Percentiles rank a stretch among this genome's conserved stretches.
phyloP scores from a whole-genome alignment of 2,797 vertebrate species.

The Takifugu rubripes region DNA sequence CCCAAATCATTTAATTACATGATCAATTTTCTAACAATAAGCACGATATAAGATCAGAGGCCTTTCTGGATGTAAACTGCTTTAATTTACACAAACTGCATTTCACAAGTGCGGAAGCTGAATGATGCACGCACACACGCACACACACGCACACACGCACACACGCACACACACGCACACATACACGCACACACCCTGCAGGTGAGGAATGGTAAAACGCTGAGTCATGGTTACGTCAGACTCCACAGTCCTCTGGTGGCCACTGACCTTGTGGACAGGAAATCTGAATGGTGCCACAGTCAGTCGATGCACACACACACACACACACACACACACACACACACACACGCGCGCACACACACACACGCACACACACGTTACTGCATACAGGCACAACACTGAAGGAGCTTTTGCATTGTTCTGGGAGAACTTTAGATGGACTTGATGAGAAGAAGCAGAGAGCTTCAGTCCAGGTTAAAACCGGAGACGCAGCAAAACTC shows the following conservation, averaged over 20 bases:
- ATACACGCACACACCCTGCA: not conserved
- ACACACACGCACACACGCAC: conserved; percentile 6
- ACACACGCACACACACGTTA: conserved; percentile 28
- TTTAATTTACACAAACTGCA: conserved; percentile 47
- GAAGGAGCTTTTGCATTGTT: conserved; percentile 29
- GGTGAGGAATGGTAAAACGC: too few relatives aligned
- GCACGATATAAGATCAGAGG: not conserved
- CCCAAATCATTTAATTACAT: too few relatives aligned
- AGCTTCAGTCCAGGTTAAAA: conserved; percentile 33
- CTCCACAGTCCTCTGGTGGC: conserved; percentile 8
- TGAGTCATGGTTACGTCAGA: too few relatives aligned
- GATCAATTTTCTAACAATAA: not conserved
- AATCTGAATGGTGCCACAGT: conserved; percentile 77
- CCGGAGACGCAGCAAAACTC: conserved; percentile 23
- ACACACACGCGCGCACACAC: too few relatives aligned
- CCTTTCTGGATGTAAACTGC: conserved; percentile 5
- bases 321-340: too few relatives aligned
- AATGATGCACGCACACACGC: conserved; percentile 15
- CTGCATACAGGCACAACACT: conserved; percentile 74
- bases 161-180: conserved; percentile 12
- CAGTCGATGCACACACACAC: conserved; percentile 20
- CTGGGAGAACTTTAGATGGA: not conserved
- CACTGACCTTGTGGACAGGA: conserved; percentile 18
- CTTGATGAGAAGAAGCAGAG: conserved; percentile 14
- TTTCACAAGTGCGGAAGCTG: conserved; percentile 34